A percentile compares a stretch with the other conserved stretches of the same genome.
These are phyloP conservation scores for Syngnathus rostellatus DNA, from an alignment of 2,797 vertebrate genomes.

Conservation along the genomic window DNA sequence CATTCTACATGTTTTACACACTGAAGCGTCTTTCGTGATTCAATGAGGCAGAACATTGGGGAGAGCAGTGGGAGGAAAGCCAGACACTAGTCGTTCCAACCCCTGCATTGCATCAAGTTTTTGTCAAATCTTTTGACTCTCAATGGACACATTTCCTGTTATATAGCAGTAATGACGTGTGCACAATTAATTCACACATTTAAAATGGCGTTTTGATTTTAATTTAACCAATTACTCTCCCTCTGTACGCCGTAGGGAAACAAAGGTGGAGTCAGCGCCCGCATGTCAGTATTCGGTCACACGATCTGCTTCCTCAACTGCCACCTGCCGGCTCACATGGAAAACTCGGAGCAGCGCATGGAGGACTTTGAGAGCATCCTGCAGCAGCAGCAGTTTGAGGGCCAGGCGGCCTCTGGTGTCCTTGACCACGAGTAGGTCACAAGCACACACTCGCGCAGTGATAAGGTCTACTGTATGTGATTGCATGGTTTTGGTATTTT, in stretches of 20 bases:
- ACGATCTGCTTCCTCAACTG: slow-evolving; percentile 96
- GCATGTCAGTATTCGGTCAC: slow-evolving; percentile 85
- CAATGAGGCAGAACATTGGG: slow-evolving; percentile 2
- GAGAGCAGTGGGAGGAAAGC: slow-evolving; percentile 15
- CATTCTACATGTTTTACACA: slow-evolving; percentile 18
- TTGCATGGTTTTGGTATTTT: neutral
- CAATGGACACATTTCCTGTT: slow-evolving; percentile 31
- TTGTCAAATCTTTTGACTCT: slow-evolving; percentile 40
- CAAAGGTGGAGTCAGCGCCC: slow-evolving; percentile 90
- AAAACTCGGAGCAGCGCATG: slow-evolving; percentile 92
- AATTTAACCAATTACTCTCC: neutral
- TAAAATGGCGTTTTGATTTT: neutral
- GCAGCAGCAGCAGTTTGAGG: slow-evolving; percentile 94
- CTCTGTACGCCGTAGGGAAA: slow-evolving; percentile 75
- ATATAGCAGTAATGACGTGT: slow-evolving; percentile 10
- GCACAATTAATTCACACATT: neutral
- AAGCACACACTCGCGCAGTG: neutral
- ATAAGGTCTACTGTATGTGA: neutral
- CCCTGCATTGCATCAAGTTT: slow-evolving; percentile 21
- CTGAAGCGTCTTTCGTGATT: slow-evolving; percentile 4
- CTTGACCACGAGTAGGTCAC: slow-evolving; percentile 86
- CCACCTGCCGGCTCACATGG: slow-evolving; percentile 96
- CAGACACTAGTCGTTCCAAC: slow-evolving; percentile 18
- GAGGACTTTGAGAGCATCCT: slow-evolving; percentile 96
- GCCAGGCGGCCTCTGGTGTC: slow-evolving; percentile 77